Evolutionary conservation across 2,113 vertebrate genomes (phyloP), one percentile per base, ranked within the genome.

Genomic region (Anoura caudifer): DNA sequence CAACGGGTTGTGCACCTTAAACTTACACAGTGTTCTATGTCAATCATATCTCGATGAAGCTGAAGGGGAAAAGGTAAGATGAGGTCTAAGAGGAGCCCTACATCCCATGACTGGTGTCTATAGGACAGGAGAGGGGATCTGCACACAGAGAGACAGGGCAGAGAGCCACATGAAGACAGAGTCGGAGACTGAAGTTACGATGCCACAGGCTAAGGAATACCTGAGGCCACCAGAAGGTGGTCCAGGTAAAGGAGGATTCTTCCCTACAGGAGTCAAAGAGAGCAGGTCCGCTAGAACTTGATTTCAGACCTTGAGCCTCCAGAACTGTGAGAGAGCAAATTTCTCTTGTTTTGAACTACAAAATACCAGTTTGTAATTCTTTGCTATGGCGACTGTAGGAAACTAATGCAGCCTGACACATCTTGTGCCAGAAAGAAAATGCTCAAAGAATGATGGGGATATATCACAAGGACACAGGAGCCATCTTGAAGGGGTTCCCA

Each of bases 281-380:
- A 81, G 41, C 41, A 36, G 20, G 24, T 95, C 82, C 73, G 31
- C 75, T 79, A 67, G 87, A 84, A 56, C 20, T n/a, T 36, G 17
- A 73, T 76, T 95, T 80, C 59, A 61, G 43, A 91, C 8, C 43
- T 88, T 16, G 17, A 45, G 1, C n/a, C 43, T 79, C 50, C 76
- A 45, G 22, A 77, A 80, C 59, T 82, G 26, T 11, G 1, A 26
- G 19, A 59, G n/a, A 94, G 87, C 38, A 73, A 14, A 61, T 63
- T 83, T 70, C 83, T 90, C 13, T 28, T 61, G 19, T 92, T 95
- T 95, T 76, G 86, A 92, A 75, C 45, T 59, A 89, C 33, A 56
- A 88, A 84, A 70, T n/a, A 79, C 65, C 50, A 82, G 56, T 43
- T 41, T 73, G 61, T 85, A 56, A 76, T 33, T 75, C 54, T 80